Base-by-base conservation (phyloP, 1,140 invertebrate genomes). In the Aphelenchoides fujianensis region DNA sequence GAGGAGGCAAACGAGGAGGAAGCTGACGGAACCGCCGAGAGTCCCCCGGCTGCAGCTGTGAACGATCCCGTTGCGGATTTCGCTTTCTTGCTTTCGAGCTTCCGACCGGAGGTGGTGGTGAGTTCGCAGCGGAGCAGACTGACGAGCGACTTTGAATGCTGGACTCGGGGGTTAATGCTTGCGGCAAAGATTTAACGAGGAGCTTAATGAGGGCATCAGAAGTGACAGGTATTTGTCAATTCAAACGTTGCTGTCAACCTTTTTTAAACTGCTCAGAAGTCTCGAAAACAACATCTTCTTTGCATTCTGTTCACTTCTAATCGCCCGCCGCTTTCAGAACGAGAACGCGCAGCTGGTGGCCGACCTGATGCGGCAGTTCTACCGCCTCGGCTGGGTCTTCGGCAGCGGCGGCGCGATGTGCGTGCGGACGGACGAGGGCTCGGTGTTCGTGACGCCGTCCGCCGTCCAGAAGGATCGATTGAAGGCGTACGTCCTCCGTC, bases 391-490 rank as follows among this genome's bases (percentile, higher is more conserved):
- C n/a, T 66, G 63, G 63, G 63, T 66, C 3, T 66, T 34, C 36
- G 63, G 63, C 32, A 41, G 36, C 32, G 63, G 63, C n/a, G 63
- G 63, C 12, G 63, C 63, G 32, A 66, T 66, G 63, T 66, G 63
- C 31, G 27, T 66, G 2, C 31, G 63, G 7, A 35, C 12, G 3
- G 32, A 12, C 36, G 32, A 66, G 16, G 16, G 31, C 27, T 19
- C 31, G n/a, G 36, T 28, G n/a, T 66, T 32, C 36, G 63, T 66
- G 19, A 66, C 63, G 9, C 63, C 63, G 31, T 32, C 63, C 12
- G 16, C 28, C 31, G 32, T 66, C 31, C 63, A 66, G 32, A 66
- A 66, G 32, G 63, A 66, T 35, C 1, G 63, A 2, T 16, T 66
- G 12, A 37, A 30, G 31, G 12, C 31, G 55, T 59, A 23, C 28